Evolutionary conservation across 2,797 vertebrate genomes (phyloP), one percentile per base, ranked within the genome.

Genomic region (Buphagus erythrorhynchus): DNA sequence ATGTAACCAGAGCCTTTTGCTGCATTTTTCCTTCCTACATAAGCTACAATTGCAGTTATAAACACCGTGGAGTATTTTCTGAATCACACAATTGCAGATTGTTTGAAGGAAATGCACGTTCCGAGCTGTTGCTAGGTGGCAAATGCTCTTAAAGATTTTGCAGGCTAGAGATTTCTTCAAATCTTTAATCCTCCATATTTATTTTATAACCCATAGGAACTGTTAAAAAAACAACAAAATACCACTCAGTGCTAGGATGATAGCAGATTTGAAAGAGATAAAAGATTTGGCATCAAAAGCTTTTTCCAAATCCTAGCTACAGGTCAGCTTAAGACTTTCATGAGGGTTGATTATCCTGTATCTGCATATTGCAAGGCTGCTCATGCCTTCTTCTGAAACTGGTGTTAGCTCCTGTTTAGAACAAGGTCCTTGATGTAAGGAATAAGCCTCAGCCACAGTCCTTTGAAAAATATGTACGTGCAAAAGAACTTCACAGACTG

Each of bases 121-220:
- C 88, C 58, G 71, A 80, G 86, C 96, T 87, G 96, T 96, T 96
- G 96, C 95, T 97, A 96, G 95, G 96, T 97, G 96, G 94, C 93
- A 96, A 97, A 96, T 96, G 87, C 91, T 97, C 93, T 96, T 94
- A 95, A 96, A 95, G 94, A 91, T 96, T 96, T 95, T 95, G 62
- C 85, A 86, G 85, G 79, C 82, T 78, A 84, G 69, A 95, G 89
- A 94, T 91, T 95, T 86, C 73, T 84, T 89, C 87, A 90, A 81
- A 90, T n/a, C 69, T 74, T 89, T 96, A 96, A 95, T 97, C 88
- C 81, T 89, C 57, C 33, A 68, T 68, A 88, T 93, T 80, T 94
- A 88, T 90, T 93, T 95, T 95, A 81, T 86, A 95, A 58, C 87
- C 54, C 62, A 66, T 5, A 55, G 69, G 79, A 92, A 78, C 1